phyloP scores from a whole-genome alignment of 2,888 invertebrate genomes.

The Stenolophus ochropezus region DNA sequence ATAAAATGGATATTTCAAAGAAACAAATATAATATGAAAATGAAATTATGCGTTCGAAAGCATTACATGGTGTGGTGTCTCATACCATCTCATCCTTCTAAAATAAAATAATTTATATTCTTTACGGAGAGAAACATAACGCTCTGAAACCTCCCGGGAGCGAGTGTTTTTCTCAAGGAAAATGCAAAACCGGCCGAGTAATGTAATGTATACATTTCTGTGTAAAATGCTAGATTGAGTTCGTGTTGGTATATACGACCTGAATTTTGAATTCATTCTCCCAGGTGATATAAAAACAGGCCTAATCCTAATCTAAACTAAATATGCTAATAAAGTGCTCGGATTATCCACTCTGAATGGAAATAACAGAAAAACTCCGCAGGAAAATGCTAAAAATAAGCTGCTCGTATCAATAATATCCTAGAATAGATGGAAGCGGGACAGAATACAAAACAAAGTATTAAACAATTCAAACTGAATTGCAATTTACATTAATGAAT shows the following conservation, averaged over 20 bases:
- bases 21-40: neutral
- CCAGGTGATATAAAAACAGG: conserved; percentile 15
- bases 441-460: neutral
- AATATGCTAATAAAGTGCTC: conserved; percentile 12
- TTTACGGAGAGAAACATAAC: conserved; percentile 40
- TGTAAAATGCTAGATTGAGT: conserved; percentile 26
- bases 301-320: conserved; percentile 16
- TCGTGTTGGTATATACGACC: conserved; percentile 24
- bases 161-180: conserved; percentile 42
- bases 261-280: conserved; percentile 41
- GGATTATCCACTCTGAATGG: neutral
- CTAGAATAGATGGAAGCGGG: neutral
- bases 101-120: conserved; percentile 52
- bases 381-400: neutral
- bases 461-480: neutral
- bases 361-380: neutral
- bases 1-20: neutral
- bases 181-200: conserved; percentile 35
- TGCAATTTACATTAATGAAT: conserved; percentile 1
- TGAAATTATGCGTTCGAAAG: neutral
- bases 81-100: conserved; percentile 11
- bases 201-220: conserved; percentile 44
- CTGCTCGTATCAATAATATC: neutral
- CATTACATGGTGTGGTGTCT: neutral
- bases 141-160: conserved; percentile 45